Percentiles rank a stretch among this genome's conserved stretches.
phyloP scores from a whole-genome alignment of 2,888 invertebrate species.

The Glaucopsyche alexis region DNA sequence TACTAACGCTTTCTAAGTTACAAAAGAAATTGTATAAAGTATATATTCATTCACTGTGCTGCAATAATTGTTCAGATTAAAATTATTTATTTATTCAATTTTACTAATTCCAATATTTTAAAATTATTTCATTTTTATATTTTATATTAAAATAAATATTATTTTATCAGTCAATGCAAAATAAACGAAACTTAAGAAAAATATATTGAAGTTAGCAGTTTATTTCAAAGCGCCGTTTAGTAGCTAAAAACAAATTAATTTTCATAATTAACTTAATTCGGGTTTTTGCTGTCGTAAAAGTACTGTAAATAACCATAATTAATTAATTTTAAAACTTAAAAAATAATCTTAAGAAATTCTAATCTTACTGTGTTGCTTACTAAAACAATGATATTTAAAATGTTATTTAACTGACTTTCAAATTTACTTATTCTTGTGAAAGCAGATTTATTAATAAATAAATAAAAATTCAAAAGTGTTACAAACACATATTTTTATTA shows the following conservation, averaged over 20 bases:
- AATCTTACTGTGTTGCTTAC: not conserved
- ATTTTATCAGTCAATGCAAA: no score
- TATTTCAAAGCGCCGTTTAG: not conserved
- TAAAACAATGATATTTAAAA: conserved; percentile 30
- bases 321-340: not conserved
- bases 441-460: no score
- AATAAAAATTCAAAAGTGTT: no score
- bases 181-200: not conserved
- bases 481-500: no score
- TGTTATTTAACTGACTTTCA: conserved; percentile 32
- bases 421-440: no score
- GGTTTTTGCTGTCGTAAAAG: not conserved
- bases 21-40: not conserved
- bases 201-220: not conserved
- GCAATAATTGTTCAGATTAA: not conserved
- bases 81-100: no score
- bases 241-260: not conserved
- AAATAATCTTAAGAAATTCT: not conserved
- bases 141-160: not conserved
- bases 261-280: not conserved
- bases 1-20: not conserved
- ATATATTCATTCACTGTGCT: not conserved
- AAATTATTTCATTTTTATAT: not conserved
- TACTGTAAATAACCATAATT: not conserved
- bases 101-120: no score